Conservation (phyloP, 2,113 vertebrate species). For the Perccottus glenii region DNA sequence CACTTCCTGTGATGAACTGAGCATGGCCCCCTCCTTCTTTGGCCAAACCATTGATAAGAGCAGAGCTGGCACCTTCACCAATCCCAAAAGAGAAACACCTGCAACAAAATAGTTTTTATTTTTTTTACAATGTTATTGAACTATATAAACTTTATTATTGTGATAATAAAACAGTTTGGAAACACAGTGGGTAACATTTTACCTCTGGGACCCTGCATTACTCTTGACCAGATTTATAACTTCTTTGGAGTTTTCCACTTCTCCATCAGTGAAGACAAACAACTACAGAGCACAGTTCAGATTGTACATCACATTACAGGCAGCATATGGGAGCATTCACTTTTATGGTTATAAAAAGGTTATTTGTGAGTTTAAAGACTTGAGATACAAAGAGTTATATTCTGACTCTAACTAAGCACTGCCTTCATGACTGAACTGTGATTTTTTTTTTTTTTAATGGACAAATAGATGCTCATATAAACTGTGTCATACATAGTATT, state of each 20-base stretch:
- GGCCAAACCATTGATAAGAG: constrained; percentile 83
- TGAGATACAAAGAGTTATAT: too few species aligned
- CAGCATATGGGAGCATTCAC: too few species aligned
- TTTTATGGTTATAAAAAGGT: too few species aligned
- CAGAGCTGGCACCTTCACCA: constrained; percentile 84
- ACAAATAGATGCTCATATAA: neutral
- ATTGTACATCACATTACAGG: neutral
- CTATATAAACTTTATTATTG: too few species aligned
- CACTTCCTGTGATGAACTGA: constrained; percentile 83
- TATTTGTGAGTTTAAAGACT: too few species aligned
- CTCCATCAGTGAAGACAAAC: constrained; percentile 90
- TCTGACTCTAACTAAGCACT: too few species aligned
- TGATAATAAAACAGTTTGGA: too few species aligned
- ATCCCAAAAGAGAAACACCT: constrained; percentile 90
- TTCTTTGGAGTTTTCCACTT: constrained; percentile 79
- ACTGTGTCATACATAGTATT: neutral
- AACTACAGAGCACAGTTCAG: constrained; percentile 67
- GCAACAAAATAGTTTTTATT: neutral
- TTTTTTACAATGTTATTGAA: neutral
- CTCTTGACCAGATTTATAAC: constrained; percentile 78
- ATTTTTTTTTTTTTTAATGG: too few species aligned
- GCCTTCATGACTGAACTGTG: too few species aligned
- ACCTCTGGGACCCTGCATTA: constrained; percentile 80
- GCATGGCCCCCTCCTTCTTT: constrained; percentile 75
- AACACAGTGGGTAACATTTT: constrained; percentile 6